Conservation (phyloP, 2,797 vertebrate species). For the Anolis apletophallus region DNA sequence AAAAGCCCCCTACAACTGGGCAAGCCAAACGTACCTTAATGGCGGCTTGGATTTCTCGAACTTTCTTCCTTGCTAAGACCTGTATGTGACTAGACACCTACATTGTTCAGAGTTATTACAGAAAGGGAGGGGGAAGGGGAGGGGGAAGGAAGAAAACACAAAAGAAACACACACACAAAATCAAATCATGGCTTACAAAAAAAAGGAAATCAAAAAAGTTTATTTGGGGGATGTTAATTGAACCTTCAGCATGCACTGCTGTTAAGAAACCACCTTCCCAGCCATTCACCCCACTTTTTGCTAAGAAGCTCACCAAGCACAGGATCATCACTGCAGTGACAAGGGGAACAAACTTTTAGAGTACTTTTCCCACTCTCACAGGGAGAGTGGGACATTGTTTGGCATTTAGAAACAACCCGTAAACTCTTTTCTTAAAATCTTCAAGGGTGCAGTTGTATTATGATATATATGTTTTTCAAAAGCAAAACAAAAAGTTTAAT, state of each 20-base stretch:
- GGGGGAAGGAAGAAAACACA: conserved; percentile 80
- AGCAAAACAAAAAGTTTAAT: conserved; percentile 34
- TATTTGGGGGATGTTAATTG: conserved; percentile 78
- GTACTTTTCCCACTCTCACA: conserved; percentile 53
- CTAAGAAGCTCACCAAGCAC: conserved; percentile 77
- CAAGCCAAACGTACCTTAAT: conserved; percentile 99
- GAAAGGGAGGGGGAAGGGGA: conserved; percentile 77
- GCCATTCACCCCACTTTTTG: conserved; percentile 84
- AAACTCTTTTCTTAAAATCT: conserved; percentile 35
- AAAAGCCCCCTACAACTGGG: conserved; percentile 99
- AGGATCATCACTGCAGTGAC: conserved; percentile 86
- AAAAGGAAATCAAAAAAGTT: conserved; percentile 60
- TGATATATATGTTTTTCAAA: conserved; percentile 19
- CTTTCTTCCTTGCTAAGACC: conserved; percentile 99
- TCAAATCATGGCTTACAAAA: conserved; percentile 80
- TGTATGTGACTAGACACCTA: conserved; percentile 99
- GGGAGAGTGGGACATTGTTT: conserved; percentile 39
- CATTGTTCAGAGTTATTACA: conserved; percentile 86
- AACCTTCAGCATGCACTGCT: conserved; percentile 80
- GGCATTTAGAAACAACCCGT: background rate
- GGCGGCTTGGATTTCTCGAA: conserved; percentile 99
- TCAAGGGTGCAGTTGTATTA: background rate
- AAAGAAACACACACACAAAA: conserved; percentile 70
- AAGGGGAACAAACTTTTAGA: conserved; percentile 21
- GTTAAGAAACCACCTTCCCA: conserved; percentile 84